Evolutionary conservation across 2,888 invertebrate genomes (phyloP).

Genomic region (Cosmia trapezina): DNA sequence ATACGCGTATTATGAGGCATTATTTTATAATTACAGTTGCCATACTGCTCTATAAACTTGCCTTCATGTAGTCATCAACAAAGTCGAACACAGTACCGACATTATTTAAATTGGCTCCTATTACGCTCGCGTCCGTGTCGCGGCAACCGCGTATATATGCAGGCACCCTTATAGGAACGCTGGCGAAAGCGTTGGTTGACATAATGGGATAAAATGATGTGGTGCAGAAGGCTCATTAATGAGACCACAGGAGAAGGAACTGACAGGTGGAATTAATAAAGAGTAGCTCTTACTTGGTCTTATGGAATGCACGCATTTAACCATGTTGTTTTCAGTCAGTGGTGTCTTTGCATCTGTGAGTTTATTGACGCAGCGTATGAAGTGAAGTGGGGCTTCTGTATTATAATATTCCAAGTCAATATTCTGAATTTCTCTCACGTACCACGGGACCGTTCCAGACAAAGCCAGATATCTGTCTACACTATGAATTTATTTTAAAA

Average conservation of each 20-base stretch:
- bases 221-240: slow-evolving; percentile 45
- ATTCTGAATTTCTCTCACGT: slow-evolving; percentile 69
- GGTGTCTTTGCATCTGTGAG: not conserved
- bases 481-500: slow-evolving; percentile 74
- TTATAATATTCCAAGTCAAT: slow-evolving; percentile 24
- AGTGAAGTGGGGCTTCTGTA: slow-evolving; percentile 25
- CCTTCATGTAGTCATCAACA: slow-evolving; percentile 30
- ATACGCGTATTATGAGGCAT: slow-evolving; percentile 11
- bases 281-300: not conserved
- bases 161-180: slow-evolving; percentile 38
- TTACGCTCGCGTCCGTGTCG: slow-evolving; percentile 46
- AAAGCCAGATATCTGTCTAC: slow-evolving; percentile 71
- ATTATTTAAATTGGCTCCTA: slow-evolving; percentile 59
- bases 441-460: slow-evolving; percentile 58
- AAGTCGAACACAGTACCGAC: slow-evolving; percentile 30
- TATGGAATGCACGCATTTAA: not conserved
- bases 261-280: not conserved
- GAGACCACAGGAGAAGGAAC: slow-evolving; percentile 9
- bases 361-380: not conserved
- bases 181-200: slow-evolving; percentile 31
- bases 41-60: slow-evolving; percentile 14
- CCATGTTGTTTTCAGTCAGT: not conserved
- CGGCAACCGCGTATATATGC: slow-evolving; percentile 39
- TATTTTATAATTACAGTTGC: slow-evolving; percentile 20
- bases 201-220: slow-evolving; percentile 22